Evolutionary conservation across 2,113 vertebrate species (phyloP).

Genomic region (Eubucco bourcierii): DNA sequence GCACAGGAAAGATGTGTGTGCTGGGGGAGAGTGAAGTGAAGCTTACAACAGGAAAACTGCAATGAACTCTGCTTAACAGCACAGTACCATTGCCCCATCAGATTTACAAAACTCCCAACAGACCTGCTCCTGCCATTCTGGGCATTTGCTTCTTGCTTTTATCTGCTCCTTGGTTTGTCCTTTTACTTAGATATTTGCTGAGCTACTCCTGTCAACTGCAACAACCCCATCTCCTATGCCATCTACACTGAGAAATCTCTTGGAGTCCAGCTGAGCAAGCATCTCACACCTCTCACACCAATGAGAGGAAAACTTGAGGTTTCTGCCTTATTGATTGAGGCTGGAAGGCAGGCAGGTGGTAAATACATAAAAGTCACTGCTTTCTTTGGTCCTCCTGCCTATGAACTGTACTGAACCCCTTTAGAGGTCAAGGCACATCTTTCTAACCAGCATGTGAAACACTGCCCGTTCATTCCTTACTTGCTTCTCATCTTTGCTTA

Average conservation of each 20-base stretch:
- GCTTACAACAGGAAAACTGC: not conserved
- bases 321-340: not conserved
- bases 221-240: not conserved
- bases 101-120: not conserved
- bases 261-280: not conserved
- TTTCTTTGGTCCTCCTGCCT: not conserved
- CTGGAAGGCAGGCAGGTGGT: not conserved
- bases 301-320: not conserved
- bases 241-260: accelerated
- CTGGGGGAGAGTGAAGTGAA: not conserved
- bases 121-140: not conserved
- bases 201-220: not conserved
- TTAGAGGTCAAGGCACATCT: not conserved
- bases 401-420: not conserved
- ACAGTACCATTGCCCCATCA: not conserved
- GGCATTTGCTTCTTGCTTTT: not conserved
- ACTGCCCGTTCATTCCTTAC: not conserved
- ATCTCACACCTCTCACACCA: not conserved
- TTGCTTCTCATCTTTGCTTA: not conserved
- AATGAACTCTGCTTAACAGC: not conserved
- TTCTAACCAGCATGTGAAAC: not conserved
- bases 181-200: not conserved
- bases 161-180: not conserved
- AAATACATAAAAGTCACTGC: not conserved
- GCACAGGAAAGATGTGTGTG: not conserved